Base-by-base conservation (phyloP, 2,113 vertebrate species). In the Dipodomys stephensi region DNA sequence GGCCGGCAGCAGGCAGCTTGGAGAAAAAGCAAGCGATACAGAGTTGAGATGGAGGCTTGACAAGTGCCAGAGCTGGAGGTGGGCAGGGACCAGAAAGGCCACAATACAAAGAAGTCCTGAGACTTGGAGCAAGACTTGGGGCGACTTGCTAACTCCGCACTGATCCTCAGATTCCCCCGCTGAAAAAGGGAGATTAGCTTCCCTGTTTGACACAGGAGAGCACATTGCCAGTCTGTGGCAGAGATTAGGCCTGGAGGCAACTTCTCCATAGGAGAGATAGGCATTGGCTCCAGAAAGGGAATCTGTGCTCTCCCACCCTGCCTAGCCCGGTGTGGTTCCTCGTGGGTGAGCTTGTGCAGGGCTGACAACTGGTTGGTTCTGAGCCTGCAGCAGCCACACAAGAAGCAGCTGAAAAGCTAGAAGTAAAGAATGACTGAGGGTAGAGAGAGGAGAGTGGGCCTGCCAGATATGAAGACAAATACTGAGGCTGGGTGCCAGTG, bases 171-270 rank as follows among this genome's bases (percentile, higher is more conserved):
- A 80, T 76, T 62, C 44, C 12, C 28, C 64, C 77, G 8, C 10
- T 5, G 19, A 32, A 60, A 83, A 71, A 35, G 23, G 76, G 32
- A 87, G 53, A 22, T 27, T 49, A 73, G 35, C 27, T 62, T 28
- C 44, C 71, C 71, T 60, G 49, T 32, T 39, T 85, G 79, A 85
- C 39, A 83, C 62, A 9, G 80, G 62, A 28, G 78, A 88, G 91
- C 4, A 3, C 39, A 64, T 64, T 20, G 23, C 53, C 62, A 2
- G 71, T 53, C 74, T 44, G 13, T 60, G 30, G 62, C 57, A 44
- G 60, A 83, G 72, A 57, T 44, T 20, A 22, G 32, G 62, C 49
- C 32, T 22, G 62, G 79, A 72, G 83, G 67, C 62, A 53, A 83
- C 9, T 32, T 71, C 65, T 78, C 83, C 73, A 35, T 72, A 68